Evolutionary conservation across 1,140 invertebrate species (phyloP).

Genomic region (Gryllus bimaculatus): DNA sequence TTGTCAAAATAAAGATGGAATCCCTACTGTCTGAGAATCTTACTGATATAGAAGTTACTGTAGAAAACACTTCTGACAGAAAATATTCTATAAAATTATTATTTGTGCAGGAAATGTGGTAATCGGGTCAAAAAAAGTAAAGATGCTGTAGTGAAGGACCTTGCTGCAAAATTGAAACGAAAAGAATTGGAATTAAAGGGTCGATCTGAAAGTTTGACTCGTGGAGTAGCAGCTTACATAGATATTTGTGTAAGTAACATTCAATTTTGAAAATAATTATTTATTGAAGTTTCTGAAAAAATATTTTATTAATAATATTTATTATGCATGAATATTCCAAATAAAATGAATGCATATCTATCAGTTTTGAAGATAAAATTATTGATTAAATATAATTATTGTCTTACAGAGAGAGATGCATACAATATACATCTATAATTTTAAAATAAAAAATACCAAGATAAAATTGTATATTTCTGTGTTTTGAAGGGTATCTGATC

Average conservation of each 20-base stretch:
- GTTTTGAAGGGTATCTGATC: no score
- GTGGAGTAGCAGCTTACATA: constrained; percentile 42
- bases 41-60: no score
- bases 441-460: no score
- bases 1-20: no score
- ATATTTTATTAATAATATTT: not conserved
- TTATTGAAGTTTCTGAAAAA: not conserved
- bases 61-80: no score
- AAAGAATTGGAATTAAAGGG: constrained; percentile 32
- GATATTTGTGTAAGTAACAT: constrained; percentile 40
- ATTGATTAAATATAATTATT: not conserved
- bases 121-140: constrained; percentile 31
- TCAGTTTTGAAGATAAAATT: not conserved
- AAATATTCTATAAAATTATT: no score
- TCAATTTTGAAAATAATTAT: not conserved
- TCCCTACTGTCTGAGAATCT: no score
- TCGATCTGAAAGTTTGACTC: constrained; percentile 36
- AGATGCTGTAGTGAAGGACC: constrained; percentile 31
- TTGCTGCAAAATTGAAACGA: constrained; percentile 27
- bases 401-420: not conserved
- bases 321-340: not conserved
- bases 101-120: not conserved
- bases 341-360: not conserved
- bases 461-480: no score
- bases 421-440: no score